Evolutionary conservation across 2,113 vertebrate genomes (phyloP), one percentile per base, ranked within the genome.

Genomic region (Turdus rufiventris): DNA sequence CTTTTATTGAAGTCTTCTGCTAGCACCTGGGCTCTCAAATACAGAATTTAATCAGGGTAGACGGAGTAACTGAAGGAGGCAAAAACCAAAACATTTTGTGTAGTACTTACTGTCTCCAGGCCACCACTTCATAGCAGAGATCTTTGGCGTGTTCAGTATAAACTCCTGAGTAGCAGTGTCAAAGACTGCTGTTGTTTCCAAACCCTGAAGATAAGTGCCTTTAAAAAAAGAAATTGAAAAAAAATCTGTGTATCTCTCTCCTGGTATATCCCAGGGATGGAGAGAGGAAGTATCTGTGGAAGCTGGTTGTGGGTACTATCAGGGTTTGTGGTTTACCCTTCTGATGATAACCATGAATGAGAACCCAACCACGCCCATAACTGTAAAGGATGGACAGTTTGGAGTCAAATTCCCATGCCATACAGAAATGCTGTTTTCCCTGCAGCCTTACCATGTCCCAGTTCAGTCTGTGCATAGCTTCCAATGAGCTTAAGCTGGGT

Each of bases 51-150:
- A 65, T 18, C n/a, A 71, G n/a, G 10, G 24, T 20, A 85, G 24
- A 58, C 13, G 0, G 2, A 73, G 16, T 60, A 75, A 73, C 10
- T n/a, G 50, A 83, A 73, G 42, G 50, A 76, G 12, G 74, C 50
- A 85, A 79, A 88, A 81, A 0, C 5, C 13, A n/a, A 75, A 71
- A 36, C 73, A 21, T 29, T 53, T 18, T 23, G 12, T 33, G 16
- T 42, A 47, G 48, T 95, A 98, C 98, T 98, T 95, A 98, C 98
- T 28, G 76, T 98, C 97, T 85, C 98, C 98, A 40, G 98, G 98
- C 98, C 98, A 98, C 98, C 98, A 98, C 85, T 98, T 98, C 95
- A 97, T 98, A 54, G 98, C 97, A 51, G 98, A 98, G 36, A 98
- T 48, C 9, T 95, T 97, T 24, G 98, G 98, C 28, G 97, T 98